Conservation (phyloP, 2,797 vertebrate species). For the Lutjanus argentimaculatus region DNA sequence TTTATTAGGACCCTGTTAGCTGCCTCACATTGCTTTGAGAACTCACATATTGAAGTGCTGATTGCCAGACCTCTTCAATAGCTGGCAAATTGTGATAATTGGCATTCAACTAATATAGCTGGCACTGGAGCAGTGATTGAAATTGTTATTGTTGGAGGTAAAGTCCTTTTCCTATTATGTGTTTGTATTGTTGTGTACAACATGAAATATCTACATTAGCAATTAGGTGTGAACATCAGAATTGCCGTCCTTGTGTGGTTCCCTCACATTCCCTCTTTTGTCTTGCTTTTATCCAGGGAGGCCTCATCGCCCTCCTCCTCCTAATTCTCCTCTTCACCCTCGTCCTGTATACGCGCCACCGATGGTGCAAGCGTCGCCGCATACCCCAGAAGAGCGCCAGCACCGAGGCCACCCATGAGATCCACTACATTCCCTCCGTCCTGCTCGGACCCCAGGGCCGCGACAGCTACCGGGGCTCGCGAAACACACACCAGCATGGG, state of each 20-base stretch:
- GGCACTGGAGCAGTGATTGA: constrained; percentile 22
- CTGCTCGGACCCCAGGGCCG: constrained; percentile 94
- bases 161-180: constrained; percentile 16
- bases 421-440: constrained; percentile 98
- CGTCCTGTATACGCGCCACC: constrained; percentile 94
- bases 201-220: constrained; percentile 9
- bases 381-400: constrained; percentile 98
- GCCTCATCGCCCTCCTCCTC: constrained; percentile 95
- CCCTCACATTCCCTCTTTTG: constrained; percentile 3
- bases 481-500: constrained; percentile 89
- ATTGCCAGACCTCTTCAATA: constrained; percentile 51
- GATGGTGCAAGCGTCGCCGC: constrained; percentile 94
- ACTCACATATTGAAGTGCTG: constrained; percentile 36
- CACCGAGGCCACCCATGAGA: constrained; percentile 98
- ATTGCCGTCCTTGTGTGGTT: neutral
- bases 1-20: constrained; percentile 11
- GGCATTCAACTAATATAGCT: constrained; percentile 48
- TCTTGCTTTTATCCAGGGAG: constrained; percentile 87
- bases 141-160: constrained; percentile 40
- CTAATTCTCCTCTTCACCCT: constrained; percentile 96
- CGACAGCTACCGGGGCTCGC: constrained; percentile 91
- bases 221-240: constrained; percentile 1
- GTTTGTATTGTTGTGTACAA: constrained; percentile 1
- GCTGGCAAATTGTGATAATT: constrained; percentile 54
- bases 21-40: constrained; percentile 28